A percentile compares a stretch with the other conserved stretches of the same genome.
Evolutionary conservation across 2,888 invertebrate genomes (phyloP).

Genomic region (Heliconius erato): DNA sequence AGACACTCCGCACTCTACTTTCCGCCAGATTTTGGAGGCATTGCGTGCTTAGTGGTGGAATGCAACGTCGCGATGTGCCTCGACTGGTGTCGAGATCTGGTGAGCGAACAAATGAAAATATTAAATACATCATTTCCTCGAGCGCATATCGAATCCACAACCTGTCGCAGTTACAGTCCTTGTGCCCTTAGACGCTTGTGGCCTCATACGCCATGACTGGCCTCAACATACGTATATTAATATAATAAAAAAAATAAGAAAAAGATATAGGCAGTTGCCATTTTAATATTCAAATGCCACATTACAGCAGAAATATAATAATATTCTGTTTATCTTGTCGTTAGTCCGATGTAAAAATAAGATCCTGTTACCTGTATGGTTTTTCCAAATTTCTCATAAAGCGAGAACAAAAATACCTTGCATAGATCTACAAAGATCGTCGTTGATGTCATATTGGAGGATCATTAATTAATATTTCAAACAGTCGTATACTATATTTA

Average conservation of each 20-base stretch:
- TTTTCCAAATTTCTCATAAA: conserved; percentile 2
- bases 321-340: neutral
- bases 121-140: too few relatives aligned
- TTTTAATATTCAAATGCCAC: neutral
- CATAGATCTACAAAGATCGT: neutral
- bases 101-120: too few relatives aligned
- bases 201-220: too few relatives aligned
- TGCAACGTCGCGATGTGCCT: too few relatives aligned
- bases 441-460: conserved; percentile 9
- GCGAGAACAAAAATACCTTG: neutral
- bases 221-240: neutral
- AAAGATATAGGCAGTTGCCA: neutral
- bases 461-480: conserved; percentile 36
- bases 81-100: too few relatives aligned
- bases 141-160: too few relatives aligned
- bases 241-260: neutral
- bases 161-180: too few relatives aligned
- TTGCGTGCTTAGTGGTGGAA: too few relatives aligned
- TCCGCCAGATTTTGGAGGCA: too few relatives aligned
- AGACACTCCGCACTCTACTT: too few relatives aligned
- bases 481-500: conserved; percentile 34
- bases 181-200: too few relatives aligned
- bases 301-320: neutral
- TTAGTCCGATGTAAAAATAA: neutral
- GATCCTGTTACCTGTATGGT: neutral